A percentile compares a stretch with the other conserved stretches of the same genome.
Conservation (phyloP, 2,888 invertebrate species). For the Pyrrhia umbra region DNA sequence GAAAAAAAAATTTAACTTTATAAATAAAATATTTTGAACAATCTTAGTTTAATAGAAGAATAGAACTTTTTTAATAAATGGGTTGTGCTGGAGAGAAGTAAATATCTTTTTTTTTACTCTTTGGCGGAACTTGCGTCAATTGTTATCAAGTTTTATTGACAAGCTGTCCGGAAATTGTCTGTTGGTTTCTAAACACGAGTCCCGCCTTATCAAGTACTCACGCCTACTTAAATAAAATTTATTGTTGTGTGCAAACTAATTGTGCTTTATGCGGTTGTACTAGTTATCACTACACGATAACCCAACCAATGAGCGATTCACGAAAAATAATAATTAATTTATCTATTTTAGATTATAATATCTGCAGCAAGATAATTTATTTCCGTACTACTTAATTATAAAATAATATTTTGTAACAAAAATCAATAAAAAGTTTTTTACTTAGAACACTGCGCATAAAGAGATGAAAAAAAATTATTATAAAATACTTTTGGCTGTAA, state of each 20-base stretch:
- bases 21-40: background rate
- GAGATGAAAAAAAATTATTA: too few relatives aligned
- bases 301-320: conserved; percentile 23
- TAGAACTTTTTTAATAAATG: background rate
- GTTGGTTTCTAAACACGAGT: conserved; percentile 43
- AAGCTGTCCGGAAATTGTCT: conserved; percentile 43
- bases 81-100: background rate
- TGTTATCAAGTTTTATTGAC: conserved; percentile 53
- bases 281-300: conserved; percentile 44
- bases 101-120: background rate
- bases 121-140: conserved; percentile 44
- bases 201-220: conserved; percentile 39
- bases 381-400: too few relatives aligned
- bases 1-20: background rate
- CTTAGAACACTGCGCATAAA: too few relatives aligned
- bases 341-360: conserved; percentile 8
- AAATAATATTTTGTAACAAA: too few relatives aligned
- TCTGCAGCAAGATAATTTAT: conserved; percentile 18
- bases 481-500: too few relatives aligned
- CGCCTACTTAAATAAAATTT: conserved; percentile 47
- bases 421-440: too few relatives aligned
- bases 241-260: conserved; percentile 44
- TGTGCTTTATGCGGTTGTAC: conserved; percentile 36
- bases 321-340: conserved; percentile 39
- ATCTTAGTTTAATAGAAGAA: background rate